Conservation (phyloP, 2,797 vertebrate genomes). For the Anomalospiza imberbis region DNA sequence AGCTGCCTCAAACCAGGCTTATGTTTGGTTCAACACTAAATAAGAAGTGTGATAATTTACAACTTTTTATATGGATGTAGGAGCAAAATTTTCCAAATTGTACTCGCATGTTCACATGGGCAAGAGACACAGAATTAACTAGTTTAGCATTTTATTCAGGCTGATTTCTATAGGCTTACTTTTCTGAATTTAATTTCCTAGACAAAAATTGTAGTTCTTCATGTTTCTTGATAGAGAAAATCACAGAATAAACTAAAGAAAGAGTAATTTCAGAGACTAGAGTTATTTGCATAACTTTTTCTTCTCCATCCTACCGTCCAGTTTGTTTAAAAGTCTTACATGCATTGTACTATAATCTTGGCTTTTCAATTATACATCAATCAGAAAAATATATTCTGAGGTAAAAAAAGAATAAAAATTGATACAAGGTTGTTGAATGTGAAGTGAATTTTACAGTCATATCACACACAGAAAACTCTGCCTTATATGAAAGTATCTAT, state of each 20-base stretch:
- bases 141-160: neutral
- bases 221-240: neutral
- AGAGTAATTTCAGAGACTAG: neutral
- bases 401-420: neutral
- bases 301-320: neutral
- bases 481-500: neutral
- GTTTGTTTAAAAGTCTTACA: neutral
- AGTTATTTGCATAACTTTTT: neutral
- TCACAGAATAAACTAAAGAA: neutral
- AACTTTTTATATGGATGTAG: neutral
- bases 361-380: neutral
- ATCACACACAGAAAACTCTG: neutral
- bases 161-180: neutral
- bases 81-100: neutral
- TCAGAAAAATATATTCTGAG: neutral
- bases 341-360: neutral
- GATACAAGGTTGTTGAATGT: neutral
- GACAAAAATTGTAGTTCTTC: neutral
- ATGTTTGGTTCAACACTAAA: neutral
- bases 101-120: neutral
- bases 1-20: neutral
- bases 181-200: neutral
- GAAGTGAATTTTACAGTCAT: neutral
- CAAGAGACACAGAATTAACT: neutral
- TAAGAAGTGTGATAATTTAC: neutral